Conservation (phyloP, 1,140 invertebrate genomes). For the Hesperophylax magnus region DNA sequence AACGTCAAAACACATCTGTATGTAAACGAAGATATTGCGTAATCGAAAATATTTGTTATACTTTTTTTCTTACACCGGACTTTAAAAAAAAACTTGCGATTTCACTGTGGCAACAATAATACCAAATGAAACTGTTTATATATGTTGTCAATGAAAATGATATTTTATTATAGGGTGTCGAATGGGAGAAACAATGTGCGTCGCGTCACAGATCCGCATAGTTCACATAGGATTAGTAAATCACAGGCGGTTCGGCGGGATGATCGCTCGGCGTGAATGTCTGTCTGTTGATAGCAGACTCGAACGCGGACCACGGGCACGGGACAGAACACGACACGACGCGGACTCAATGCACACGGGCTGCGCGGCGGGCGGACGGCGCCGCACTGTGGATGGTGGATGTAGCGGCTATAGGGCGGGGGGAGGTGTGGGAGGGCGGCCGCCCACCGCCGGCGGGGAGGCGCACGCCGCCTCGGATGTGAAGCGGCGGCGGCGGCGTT, state of each 20-base stretch:
- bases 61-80: not conserved
- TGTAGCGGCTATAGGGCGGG: not conserved
- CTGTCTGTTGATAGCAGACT: not conserved
- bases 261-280: not conserved
- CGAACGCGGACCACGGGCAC: not conserved
- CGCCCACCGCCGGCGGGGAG: slow-evolving; percentile 10
- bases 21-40: too few species aligned
- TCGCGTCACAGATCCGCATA: slow-evolving; percentile 25
- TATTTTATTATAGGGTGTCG: too few species aligned
- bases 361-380: slow-evolving; percentile 37
- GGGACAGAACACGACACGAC: not conserved
- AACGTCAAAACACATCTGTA: too few species aligned
- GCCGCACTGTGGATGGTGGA: slow-evolving; percentile 15
- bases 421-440: not conserved
- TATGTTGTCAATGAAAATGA: not conserved
- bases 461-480: slow-evolving; percentile 11
- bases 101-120: slow-evolving; percentile 1
- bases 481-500: slow-evolving; percentile 29
- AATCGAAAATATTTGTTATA: too few species aligned
- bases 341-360: not conserved
- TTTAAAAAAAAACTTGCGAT: not conserved
- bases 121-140: not conserved
- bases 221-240: not conserved
- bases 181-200: slow-evolving; percentile 10
- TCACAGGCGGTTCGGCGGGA: not conserved